Percentiles rank a stretch among this genome's conserved stretches.
Conservation (phyloP, 1,140 invertebrate species). For the Colletes latitarsis region DNA sequence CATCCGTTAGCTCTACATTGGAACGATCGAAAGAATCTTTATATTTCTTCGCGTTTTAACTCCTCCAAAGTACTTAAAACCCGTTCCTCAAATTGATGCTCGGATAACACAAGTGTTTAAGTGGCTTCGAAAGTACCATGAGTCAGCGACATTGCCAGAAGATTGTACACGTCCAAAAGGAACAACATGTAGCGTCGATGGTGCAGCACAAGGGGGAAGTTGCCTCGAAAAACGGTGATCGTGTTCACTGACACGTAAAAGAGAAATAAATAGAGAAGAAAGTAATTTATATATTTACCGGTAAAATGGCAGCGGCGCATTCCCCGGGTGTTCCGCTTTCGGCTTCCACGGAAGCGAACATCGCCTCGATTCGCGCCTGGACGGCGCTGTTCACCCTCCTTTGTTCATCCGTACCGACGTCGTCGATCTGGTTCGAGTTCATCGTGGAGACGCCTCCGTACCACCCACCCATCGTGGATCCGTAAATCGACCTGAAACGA, state of each 20-base stretch:
- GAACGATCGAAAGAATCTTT: too few relatives aligned
- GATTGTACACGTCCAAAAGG: too few relatives aligned
- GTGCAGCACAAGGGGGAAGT: not conserved
- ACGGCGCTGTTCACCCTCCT: conserved; percentile 86
- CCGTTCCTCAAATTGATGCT: too few relatives aligned
- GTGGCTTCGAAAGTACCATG: too few relatives aligned
- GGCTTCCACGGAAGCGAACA: conserved; percentile 90
- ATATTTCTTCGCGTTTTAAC: not conserved
- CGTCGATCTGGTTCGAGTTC: conserved; percentile 57
- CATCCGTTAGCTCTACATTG: too few relatives aligned
- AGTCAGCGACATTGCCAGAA: too few relatives aligned
- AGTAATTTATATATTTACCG: conserved; percentile 65
- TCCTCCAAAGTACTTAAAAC: not conserved
- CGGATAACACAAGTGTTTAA: too few relatives aligned
- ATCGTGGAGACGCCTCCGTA: conserved; percentile 62
- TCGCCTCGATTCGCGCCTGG: conserved; percentile 91
- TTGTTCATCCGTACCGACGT: conserved; percentile 72
- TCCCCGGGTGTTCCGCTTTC: conserved; percentile 82
- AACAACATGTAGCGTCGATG: too few relatives aligned
- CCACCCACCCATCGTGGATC: conserved; percentile 72
- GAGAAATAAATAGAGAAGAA: conserved; percentile 8
- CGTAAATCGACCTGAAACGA: conserved; percentile 71
- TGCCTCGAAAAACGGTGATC: not conserved
- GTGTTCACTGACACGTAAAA: not conserved
- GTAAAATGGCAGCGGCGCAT: conserved; percentile 78